Base-by-base conservation (phyloP, 2,113 vertebrate species). In the Zosterops lateralis region DNA sequence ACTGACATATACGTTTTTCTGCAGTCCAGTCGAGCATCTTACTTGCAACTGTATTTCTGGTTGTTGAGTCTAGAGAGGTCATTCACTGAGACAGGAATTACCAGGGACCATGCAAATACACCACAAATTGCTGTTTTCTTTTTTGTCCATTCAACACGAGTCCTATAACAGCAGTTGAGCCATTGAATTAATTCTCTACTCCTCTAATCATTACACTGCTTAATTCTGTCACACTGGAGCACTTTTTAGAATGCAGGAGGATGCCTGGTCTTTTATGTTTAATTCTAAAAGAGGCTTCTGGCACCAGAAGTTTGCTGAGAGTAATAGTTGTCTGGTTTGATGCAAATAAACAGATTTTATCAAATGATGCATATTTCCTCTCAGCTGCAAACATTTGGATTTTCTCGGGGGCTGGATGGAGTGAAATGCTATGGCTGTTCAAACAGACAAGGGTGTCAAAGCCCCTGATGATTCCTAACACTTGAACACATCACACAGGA, bases 311-410 rank as follows among this genome's bases (percentile, higher is more conserved):
- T 84, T 97, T 96, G 18, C 82, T 54, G 66, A 48, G 61, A 79
- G 47, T 85, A 76, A 80, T 66, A 66, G 10, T 60, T 84, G 66
- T 81, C 93, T 67, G 32, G 54, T 96, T 95, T 91, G 62, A 82
- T 26, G 28, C 8, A 54, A 97, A 97, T 88, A 96, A 93, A 61
- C 79, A 89, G 81, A 79, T 95, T 97, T 95, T 84, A 88, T 61
- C 91, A 95, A 86, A 72, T 38, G 44, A 73, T 54, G 18, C 38
- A 8, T 87, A 78, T 91, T 90, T 94, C 68, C 61, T 53, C 66
- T 95, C 90, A 89, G 81, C 72, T 80, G 84, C 91, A 96, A 95
- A 94, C 82, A 83, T 90, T 81, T 9, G 28, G 12, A 68, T 89
- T 72, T 78, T 71, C 81, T 89, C 4, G 0, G 18, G 58, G 82